These are phyloP conservation scores for Mythimna pallens DNA, from an alignment of 2,888 invertebrate genomes.

Conservation along the genomic window DNA sequence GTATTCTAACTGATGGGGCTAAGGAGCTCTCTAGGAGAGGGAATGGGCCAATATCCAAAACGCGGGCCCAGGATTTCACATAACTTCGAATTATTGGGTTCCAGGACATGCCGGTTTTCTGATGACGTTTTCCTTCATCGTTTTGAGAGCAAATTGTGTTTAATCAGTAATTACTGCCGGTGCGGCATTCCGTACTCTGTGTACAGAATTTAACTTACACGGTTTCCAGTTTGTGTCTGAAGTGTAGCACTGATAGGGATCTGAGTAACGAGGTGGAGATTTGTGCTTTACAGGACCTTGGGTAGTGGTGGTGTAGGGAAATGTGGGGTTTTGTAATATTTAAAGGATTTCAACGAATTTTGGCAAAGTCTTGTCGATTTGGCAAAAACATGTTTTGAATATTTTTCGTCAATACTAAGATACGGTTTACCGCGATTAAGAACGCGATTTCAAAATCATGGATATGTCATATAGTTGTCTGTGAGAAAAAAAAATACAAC, in stretches of 20 bases:
- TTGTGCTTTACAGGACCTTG: slow-evolving; percentile 23
- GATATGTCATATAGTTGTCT: no score
- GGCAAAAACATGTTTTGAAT: not conserved
- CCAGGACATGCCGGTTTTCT: no score
- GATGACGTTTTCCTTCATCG: no score
- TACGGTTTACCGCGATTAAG: not conserved
- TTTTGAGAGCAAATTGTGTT: not conserved
- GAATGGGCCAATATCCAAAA: no score
- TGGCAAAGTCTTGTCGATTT: not conserved
- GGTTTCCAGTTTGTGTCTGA: slow-evolving; percentile 31
- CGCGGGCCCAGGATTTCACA: no score
- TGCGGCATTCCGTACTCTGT: not conserved
- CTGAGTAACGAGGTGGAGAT: slow-evolving; percentile 45
- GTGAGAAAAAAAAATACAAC: no score
- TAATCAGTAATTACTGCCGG: not conserved
- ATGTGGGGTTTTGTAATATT: not conserved
- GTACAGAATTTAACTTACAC: slow-evolving; percentile 18
- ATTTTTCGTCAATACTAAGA: not conserved
- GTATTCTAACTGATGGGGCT: no score
- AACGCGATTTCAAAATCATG: no score
- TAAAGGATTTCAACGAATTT: no score
- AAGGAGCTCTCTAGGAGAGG: no score
- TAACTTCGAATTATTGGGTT: no score
- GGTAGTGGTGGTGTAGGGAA: not conserved
- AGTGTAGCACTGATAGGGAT: slow-evolving; percentile 46